Base-by-base conservation (phyloP, 2,797 vertebrate species). In the Thripadectes ignobilis region DNA sequence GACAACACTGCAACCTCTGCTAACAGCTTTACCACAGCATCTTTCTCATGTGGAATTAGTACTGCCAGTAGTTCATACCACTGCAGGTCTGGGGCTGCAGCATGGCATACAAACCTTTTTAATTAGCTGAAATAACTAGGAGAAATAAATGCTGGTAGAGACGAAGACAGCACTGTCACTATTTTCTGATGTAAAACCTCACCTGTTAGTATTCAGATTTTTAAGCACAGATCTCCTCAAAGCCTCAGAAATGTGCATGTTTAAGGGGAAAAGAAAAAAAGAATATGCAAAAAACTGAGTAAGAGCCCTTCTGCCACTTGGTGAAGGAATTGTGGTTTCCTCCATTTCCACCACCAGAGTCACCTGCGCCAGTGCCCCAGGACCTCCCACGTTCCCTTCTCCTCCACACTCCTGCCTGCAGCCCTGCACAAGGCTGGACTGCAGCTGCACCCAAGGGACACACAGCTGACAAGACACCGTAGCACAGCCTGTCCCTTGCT, bases 321-420 rank as follows among this genome's bases (percentile, higher is more conserved):
- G 14, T 63, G 38, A 87, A 51, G 43, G 69, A 52, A 45, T 16
- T 14, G 18, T 41, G 7, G 14, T 66, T 73, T 87, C n/a, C 21
- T 72, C 14, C 5, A 52, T 34, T 73, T 66, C 52, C 49, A 79
- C 20, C 32, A 81, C 21, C 12, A 30, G 10, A 29, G 36, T 9
- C 45, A 36, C 17, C 17, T 15, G 34, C 38, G 22, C 20, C 6
- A 3, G 22, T 27, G 30, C 10, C 39, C 39, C 29, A 52, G 32
- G 36, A 76, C 17, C 14, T 32, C 16, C 16, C 4, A 2, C 0
- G 0, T 15, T 65, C 29, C 27, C 12, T 4, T 36, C 48, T 52
- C 41, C 38, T 55, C 52, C 49, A 41, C 1, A 3, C 7, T 34
- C 69, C 22, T 5, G 4, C 21, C 36, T 39, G 48, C 27, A 7